Percentiles rank a stretch among this genome's conserved stretches.
Evolutionary conservation across 92 coral and sea anemone genomes (phyloP).

Genomic region (Montipora capitata): DNA sequence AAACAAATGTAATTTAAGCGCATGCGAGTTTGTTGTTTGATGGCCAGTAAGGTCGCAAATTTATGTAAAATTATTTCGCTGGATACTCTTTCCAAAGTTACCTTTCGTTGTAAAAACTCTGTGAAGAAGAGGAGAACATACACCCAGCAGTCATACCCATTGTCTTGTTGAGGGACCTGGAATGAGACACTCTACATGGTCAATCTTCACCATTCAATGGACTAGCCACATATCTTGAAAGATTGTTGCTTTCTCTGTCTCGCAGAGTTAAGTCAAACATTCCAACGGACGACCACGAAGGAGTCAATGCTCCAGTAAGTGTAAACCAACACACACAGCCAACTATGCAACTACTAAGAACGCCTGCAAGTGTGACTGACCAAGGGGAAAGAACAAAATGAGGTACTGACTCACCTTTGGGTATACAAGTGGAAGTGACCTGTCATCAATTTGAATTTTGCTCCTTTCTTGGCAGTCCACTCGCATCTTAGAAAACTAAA

Average conservation of each 20-base stretch:
- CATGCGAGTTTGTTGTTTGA: not conserved
- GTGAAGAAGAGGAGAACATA: conserved; percentile 50
- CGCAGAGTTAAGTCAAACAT: too few species aligned
- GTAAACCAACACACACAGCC: too few species aligned
- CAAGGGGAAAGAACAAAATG: not conserved
- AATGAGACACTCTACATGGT: not conserved
- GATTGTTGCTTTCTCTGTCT: too few species aligned
- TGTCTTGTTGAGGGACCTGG: conserved; percentile 67
- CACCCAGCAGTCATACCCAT: conserved; percentile 55
- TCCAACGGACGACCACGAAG: too few species aligned
- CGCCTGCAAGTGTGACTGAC: not conserved
- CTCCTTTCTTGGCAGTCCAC: conserved; percentile 47
- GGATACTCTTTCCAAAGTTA: not conserved
- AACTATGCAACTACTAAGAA: not conserved
- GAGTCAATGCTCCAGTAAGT: too few species aligned
- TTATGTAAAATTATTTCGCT: not conserved
- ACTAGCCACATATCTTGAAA: not conserved
- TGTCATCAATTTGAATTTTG: conserved; percentile 31
- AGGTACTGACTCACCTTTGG: conserved; percentile 38
- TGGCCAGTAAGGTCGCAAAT: too few species aligned
- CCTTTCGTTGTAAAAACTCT: conserved; percentile 55
- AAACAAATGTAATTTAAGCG: not conserved
- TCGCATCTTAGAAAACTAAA: conserved; percentile 56
- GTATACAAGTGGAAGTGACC: conserved; percentile 29
- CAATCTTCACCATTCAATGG: not conserved